Evolutionary conservation across 1,140 invertebrate species (phyloP).

Genomic region (Hermetia illucens): DNA sequence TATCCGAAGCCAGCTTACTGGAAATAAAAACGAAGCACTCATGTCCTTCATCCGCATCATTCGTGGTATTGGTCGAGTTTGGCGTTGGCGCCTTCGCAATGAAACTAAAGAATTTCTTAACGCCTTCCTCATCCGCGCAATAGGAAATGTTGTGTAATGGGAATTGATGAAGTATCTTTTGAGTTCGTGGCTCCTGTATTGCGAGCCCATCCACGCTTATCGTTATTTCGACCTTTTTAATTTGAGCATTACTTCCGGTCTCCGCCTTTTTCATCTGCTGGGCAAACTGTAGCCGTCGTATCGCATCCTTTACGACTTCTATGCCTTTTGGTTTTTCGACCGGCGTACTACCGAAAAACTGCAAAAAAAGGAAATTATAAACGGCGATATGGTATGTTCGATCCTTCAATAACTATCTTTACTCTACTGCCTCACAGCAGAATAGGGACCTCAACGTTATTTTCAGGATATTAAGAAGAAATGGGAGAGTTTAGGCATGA

Average conservation of each 20-base stretch:
- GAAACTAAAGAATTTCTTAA: conserved; percentile 93
- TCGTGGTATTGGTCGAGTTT: conserved; percentile 10
- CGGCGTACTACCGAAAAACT: conserved; percentile 87
- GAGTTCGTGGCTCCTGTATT: conserved; percentile 61
- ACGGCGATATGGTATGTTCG: too few relatives aligned
- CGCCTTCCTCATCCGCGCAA: conserved; percentile 94
- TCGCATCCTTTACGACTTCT: conserved; percentile 91
- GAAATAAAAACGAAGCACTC: conserved; percentile 94
- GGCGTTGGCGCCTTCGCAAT: conserved; percentile 57
- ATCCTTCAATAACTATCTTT: too few relatives aligned
- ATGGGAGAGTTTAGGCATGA: too few relatives aligned
- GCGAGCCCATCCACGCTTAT: conserved; percentile 92
- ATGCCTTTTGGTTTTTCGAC: conserved; percentile 94
- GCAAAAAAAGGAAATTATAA: conserved; percentile 23
- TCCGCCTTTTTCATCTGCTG: conserved; percentile 89
- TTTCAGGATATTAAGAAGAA: too few relatives aligned
- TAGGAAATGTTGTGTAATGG: conserved; percentile 95
- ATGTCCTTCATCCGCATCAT: conserved; percentile 69
- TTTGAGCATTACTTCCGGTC: conserved; percentile 59
- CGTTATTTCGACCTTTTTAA: conserved; percentile 84
- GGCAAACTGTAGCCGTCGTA: conserved; percentile 85
- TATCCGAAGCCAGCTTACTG: conserved; percentile 91
- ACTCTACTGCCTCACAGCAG: too few relatives aligned
- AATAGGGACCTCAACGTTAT: too few relatives aligned
- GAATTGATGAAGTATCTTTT: conserved; percentile 80